Evolutionary conservation across 2,797 vertebrate species (phyloP).

Genomic region (Erethizon dorsatum): DNA sequence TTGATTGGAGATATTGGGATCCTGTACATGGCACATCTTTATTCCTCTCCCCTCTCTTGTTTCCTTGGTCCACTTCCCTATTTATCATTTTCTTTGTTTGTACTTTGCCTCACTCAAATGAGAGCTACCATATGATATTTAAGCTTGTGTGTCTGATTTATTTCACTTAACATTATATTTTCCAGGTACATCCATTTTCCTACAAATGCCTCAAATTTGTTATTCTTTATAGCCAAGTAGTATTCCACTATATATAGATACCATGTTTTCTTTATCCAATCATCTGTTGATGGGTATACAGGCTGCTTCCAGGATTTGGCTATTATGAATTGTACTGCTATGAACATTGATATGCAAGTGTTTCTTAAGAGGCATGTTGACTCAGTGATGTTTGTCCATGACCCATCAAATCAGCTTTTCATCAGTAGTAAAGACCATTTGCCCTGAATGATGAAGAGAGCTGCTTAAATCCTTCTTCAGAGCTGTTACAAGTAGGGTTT

Average conservation of each 20-base stretch:
- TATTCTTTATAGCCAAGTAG: background rate
- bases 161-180: background rate
- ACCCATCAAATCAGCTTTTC: slow-evolving; percentile 33
- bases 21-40: background rate
- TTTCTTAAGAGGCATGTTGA: background rate
- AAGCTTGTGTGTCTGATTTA: background rate
- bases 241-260: background rate
- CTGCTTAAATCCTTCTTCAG: background rate
- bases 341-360: background rate
- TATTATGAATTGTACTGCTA: background rate
- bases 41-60: background rate
- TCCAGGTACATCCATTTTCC: background rate
- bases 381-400: background rate
- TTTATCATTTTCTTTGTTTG: background rate
- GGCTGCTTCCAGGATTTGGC: background rate
- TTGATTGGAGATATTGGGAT: background rate
- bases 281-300: background rate
- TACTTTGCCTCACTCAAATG: background rate
- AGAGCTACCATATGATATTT: background rate
- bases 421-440: slow-evolving; percentile 17
- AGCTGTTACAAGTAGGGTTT: background rate
- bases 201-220: background rate
- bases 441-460: slow-evolving; percentile 32
- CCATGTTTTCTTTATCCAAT: background rate
- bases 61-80: background rate